These are phyloP conservation scores for Perizoma affinitatum DNA, from an alignment of 2,888 invertebrate species.

Conservation along the genomic window DNA sequence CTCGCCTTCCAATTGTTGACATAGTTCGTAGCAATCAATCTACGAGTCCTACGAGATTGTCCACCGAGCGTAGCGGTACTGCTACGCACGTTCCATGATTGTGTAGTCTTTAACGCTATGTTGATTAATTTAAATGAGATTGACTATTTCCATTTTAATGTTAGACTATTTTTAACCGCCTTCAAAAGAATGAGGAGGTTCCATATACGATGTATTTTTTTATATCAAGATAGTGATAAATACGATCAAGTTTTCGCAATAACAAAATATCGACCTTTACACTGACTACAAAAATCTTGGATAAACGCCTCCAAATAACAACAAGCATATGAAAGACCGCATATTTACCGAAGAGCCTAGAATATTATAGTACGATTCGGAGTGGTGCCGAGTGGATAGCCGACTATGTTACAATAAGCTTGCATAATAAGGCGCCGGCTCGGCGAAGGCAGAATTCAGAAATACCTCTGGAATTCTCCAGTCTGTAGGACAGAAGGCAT, in stretches of 20 bases:
- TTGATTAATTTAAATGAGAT: too few species aligned
- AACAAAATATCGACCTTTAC: too few species aligned
- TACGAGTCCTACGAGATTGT: constrained; percentile 27
- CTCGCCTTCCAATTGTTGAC: constrained; percentile 45
- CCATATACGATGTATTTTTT: too few species aligned
- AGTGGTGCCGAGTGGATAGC: constrained; percentile 48
- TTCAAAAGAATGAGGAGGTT: too few species aligned
- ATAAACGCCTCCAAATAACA: constrained; percentile 17
- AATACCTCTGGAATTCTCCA: constrained; percentile 30
- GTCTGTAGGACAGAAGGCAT: constrained; percentile 25
- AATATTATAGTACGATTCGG: constrained; percentile 44
- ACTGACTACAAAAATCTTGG: constrained; percentile 4
- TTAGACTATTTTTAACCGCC: too few species aligned
- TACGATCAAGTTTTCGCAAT: too few species aligned
- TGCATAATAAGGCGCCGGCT: constrained; percentile 60
- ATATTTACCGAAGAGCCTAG: constrained; percentile 33
- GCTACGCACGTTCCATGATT: constrained; percentile 28
- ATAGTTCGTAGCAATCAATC: constrained; percentile 36
- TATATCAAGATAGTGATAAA: too few species aligned
- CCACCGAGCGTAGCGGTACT: constrained; percentile 27
- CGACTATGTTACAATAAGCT: constrained; percentile 52
- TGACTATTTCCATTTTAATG: too few species aligned
- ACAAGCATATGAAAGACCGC: constrained; percentile 14
- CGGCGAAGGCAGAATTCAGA: constrained; percentile 31
- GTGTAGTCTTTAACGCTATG: neutral